A percentile compares a stretch with the other conserved stretches of the same genome.
Conservation (phyloP, 2,113 vertebrate genomes). For the Boulengeromyrus knoepffleri region DNA sequence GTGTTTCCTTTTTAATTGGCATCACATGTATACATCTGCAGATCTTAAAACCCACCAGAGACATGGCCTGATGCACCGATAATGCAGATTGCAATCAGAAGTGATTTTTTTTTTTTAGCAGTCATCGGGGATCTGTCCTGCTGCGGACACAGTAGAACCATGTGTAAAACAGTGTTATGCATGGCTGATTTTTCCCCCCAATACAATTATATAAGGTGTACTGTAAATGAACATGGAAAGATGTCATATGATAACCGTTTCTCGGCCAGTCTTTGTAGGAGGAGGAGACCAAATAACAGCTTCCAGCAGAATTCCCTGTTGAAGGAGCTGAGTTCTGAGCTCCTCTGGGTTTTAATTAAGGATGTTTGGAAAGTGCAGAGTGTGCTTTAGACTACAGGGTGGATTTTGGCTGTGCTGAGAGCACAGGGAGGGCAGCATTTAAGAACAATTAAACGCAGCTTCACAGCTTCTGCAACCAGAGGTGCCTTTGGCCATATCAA, state of each 20-base stretch:
- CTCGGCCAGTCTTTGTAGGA: neutral
- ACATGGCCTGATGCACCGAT: neutral
- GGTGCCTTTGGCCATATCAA: neutral
- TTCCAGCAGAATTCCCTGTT: constrained; percentile 27
- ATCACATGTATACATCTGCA: neutral
- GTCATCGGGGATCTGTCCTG: neutral
- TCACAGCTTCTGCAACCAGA: neutral
- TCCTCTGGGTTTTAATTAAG: constrained; percentile 36
- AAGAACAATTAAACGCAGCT: constrained; percentile 1
- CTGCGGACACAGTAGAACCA: neutral
- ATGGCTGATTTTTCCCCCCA: neutral
- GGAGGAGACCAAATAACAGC: neutral
- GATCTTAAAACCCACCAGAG: neutral
- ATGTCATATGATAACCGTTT: neutral
- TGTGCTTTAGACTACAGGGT: neutral
- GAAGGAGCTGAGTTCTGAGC: neutral
- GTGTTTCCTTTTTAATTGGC: neutral
- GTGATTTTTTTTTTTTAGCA: neutral
- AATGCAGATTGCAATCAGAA: neutral
- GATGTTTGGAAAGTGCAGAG: constrained; percentile 1
- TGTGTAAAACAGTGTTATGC: neutral
- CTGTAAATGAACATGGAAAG: neutral
- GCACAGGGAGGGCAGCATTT: neutral
- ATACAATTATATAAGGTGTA: neutral
- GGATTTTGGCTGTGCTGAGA: constrained; percentile 23